A percentile compares a stretch with the other conserved stretches of the same genome.
Evolutionary conservation across 2,113 vertebrate genomes (phyloP).

Genomic region (Oncorhynchus tshawytscha): DNA sequence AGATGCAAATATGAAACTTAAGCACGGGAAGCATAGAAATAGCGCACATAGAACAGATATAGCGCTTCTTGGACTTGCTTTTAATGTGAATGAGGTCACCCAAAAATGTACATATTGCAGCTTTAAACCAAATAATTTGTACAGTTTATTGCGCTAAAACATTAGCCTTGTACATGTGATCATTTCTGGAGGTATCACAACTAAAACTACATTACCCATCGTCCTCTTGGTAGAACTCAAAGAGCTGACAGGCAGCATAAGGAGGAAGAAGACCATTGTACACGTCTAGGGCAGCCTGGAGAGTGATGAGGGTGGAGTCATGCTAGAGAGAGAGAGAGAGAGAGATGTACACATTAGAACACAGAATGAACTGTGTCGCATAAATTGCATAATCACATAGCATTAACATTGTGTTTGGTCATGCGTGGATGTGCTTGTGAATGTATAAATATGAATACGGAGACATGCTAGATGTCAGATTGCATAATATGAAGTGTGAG

Average conservation of each 20-base stretch:
- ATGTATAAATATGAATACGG: not conserved
- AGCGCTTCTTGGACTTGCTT: no score
- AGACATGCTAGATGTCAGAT: not conserved
- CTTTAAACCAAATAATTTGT: no score
- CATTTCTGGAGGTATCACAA: not conserved
- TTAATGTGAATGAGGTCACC: no score
- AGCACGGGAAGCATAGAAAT: no score
- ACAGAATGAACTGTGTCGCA: not conserved
- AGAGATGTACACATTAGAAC: not conserved
- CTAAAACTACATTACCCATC: constrained; percentile 76
- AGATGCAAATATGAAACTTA: no score
- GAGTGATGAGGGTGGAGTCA: constrained; percentile 82
- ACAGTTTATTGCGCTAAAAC: no score
- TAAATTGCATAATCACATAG: not conserved
- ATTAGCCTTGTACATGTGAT: no score
- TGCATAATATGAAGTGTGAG: not conserved
- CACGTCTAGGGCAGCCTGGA: constrained; percentile 83
- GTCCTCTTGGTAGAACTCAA: constrained; percentile 82
- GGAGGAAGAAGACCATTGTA: constrained; percentile 81
- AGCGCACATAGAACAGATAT: no score
- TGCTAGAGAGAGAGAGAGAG: constrained; percentile 72
- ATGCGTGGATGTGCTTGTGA: not conserved
- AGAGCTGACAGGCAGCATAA: constrained; percentile 84
- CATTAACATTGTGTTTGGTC: not conserved
- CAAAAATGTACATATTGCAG: no score